phyloP scores from a whole-genome alignment of 2,113 vertebrate species.

The Fregata magnificens region DNA sequence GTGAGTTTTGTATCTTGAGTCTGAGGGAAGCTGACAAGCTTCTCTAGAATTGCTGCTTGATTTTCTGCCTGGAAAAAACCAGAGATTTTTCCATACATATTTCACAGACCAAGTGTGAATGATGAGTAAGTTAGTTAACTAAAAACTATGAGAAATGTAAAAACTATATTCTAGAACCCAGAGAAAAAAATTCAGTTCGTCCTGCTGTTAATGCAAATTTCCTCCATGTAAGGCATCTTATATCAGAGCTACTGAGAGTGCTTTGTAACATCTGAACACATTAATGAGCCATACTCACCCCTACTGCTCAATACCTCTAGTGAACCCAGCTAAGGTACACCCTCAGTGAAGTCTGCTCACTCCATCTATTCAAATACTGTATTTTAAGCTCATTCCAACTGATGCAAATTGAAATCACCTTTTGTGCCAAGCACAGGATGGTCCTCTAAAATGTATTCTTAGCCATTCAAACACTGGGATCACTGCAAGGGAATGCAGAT shows the following conservation, averaged over 20 bases:
- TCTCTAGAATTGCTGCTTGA: neutral
- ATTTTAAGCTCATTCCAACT: conserved; percentile 15
- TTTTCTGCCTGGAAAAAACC: neutral
- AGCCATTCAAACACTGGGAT: neutral
- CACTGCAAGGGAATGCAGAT: neutral
- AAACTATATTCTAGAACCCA: neutral
- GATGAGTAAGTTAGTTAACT: conserved; percentile 47
- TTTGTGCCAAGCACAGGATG: neutral
- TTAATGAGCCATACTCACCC: neutral
- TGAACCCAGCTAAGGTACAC: neutral
- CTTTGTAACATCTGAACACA: neutral
- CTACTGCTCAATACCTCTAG: neutral
- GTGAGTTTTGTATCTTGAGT: neutral
- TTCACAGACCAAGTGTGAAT: conserved; percentile 42
- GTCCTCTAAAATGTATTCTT: neutral
- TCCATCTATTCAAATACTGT: neutral
- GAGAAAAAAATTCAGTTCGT: conserved; percentile 1
- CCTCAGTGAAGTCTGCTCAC: neutral
- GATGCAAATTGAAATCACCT: neutral
- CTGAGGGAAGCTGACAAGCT: neutral
- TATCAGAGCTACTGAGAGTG: neutral
- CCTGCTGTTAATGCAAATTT: conserved; percentile 26
- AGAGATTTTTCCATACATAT: neutral
- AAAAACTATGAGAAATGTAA: conserved; percentile 1
- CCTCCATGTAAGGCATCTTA: neutral